Base-by-base conservation (phyloP, 2,888 invertebrate species). In the Hymenopus coronatus region DNA sequence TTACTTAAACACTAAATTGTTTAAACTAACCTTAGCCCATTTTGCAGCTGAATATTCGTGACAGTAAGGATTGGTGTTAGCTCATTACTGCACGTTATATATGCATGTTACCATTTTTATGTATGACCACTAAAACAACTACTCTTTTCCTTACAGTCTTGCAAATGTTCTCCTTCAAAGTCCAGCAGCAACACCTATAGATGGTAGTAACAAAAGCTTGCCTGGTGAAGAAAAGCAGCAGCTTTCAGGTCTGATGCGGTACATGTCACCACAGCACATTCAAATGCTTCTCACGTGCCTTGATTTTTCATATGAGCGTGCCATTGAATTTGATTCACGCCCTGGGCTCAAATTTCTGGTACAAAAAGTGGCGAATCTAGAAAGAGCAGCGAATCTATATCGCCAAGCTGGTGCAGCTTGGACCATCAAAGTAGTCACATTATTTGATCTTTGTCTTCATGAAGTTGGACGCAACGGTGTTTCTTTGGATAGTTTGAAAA, bases 301-400 rank as follows among this genome's bases (percentile, higher is more conserved):
- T 90, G 97, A 98, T 91, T 95, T 97, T 90, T 98, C 98, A 3
- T 97, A 97, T 92, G 95, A 95, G 88, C 95, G 97, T 89, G 97
- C 98, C 0, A 95, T 96, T 92, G 97, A 97, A 92, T 98, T 99
- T 92, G 98, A 99, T 93, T 95, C 96, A 14, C 95, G 98, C 70
- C 98, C 98, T 0, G 98, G 98, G 0, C 94, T 99, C 28, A 99
- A 99, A 93, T 98, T 99, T 93, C 95, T 99, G 4, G 96, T 98
- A 90, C 98, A 99, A 93, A 98, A 98, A 94, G 98, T 98, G 0
- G 97, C 97, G 0, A 97, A 97, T 92, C 95, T 98, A 90, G 97
- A 97, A 90, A 95, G 97, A 91, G 97, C 98, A 7, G 98, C 98
- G 2, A 98, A 98, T 93, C 94, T 98, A n/a, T 98, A 98, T 92